A percentile compares a stretch with the other conserved stretches of the same genome.
These are phyloP conservation scores for Solen grandis DNA, from an alignment of 1,140 invertebrate species.

Conservation along the genomic window DNA sequence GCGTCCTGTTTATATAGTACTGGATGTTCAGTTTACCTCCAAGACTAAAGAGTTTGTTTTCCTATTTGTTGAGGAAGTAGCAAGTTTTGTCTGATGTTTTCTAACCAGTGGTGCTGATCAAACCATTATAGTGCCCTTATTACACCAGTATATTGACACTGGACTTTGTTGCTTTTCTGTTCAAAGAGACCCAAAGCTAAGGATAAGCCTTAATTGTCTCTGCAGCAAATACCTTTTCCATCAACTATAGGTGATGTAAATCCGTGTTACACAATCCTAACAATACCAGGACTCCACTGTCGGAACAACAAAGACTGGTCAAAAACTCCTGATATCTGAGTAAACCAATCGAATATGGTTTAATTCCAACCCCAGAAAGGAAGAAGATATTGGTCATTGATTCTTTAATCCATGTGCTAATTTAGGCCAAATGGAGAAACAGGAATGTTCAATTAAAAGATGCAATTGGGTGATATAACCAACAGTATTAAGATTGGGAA, in stretches of 20 bases:
- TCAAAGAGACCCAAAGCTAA: slow-evolving; percentile 38
- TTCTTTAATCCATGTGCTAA: slow-evolving; percentile 34
- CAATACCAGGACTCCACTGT: no score
- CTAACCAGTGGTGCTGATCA: slow-evolving; percentile 1
- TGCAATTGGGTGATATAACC: slow-evolving; percentile 4
- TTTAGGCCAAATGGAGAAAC: slow-evolving; percentile 13
- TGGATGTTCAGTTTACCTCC: no score
- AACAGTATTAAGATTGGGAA: neutral
- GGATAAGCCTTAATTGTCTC: slow-evolving; percentile 12
- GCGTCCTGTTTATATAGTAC: neutral
- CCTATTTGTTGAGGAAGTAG: slow-evolving; percentile 36
- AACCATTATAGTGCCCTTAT: slow-evolving; percentile 3
- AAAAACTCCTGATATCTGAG: no score
- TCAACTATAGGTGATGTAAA: neutral
- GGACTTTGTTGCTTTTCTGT: slow-evolving; percentile 39
- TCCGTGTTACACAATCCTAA: slow-evolving; percentile 31
- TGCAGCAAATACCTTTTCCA: neutral
- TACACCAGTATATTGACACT: slow-evolving; percentile 24
- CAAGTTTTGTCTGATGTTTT: slow-evolving; percentile 35
- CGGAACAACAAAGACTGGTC: no score
- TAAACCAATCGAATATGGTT: no score
- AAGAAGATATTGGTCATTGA: slow-evolving; percentile 27
- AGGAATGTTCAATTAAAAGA: slow-evolving; percentile 46
- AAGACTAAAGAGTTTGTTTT: slow-evolving; percentile 9
- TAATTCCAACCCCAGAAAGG: no score